These are phyloP conservation scores for Ferdinandea cuprea DNA, from an alignment of 2,888 invertebrate species.

Conservation along the genomic window DNA sequence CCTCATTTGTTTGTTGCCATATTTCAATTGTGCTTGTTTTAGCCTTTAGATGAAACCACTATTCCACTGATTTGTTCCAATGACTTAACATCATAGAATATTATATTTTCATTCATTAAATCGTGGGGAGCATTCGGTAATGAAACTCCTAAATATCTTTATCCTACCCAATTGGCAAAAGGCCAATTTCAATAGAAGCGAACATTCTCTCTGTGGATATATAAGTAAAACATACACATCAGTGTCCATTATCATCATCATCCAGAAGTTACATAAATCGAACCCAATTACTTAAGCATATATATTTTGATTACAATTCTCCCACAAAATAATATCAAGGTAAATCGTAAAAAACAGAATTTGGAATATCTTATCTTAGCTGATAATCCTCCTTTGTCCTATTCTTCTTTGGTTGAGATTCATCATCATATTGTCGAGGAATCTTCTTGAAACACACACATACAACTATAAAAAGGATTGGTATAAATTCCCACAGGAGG, in stretches of 20 bases:
- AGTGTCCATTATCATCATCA: constrained; percentile 27
- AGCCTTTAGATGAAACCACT: no score
- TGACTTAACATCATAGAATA: constrained; percentile 18
- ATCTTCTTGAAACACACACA: constrained; percentile 11
- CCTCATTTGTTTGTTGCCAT: no score
- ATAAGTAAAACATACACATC: constrained; percentile 19
- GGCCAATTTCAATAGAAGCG: constrained; percentile 17
- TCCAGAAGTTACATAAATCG: constrained; percentile 8
- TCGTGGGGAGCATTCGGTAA: constrained; percentile 18
- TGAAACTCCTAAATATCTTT: constrained; percentile 24
- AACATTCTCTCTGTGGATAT: constrained; percentile 6
- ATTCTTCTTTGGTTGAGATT: constrained; percentile 19
- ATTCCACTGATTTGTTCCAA: no score
- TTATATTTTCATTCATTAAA: constrained; percentile 54
- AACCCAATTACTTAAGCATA: constrained; percentile 62
- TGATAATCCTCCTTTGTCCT: constrained; percentile 59
- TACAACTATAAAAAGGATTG: constrained; percentile 47
- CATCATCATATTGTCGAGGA: constrained; percentile 16
- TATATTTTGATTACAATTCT: constrained; percentile 65
- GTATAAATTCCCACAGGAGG: constrained; percentile 46
- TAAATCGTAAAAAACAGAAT: neutral
- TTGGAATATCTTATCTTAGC: constrained; percentile 45
- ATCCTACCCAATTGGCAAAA: constrained; percentile 23
- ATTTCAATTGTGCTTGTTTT: no score
- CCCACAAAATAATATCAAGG: constrained; percentile 29